These are phyloP conservation scores for Sphyrna mokarran DNA, from an alignment of 2,113 vertebrate genomes.

Conservation along the genomic window DNA sequence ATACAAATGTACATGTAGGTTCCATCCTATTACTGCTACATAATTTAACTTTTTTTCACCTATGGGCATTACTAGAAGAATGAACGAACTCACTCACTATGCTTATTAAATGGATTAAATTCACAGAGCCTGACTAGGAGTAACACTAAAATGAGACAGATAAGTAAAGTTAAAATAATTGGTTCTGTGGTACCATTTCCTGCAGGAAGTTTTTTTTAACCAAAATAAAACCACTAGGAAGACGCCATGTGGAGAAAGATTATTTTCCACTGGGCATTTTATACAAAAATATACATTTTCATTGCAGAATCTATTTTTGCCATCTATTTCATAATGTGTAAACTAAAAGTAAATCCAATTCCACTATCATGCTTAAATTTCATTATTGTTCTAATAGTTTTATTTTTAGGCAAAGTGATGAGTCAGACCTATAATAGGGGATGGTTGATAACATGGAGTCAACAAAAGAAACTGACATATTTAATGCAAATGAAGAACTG, in stretches of 20 bases:
- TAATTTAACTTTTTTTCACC: background rate
- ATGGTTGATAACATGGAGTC: background rate
- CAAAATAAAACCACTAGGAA: background rate
- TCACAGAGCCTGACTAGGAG: background rate
- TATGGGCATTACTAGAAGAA: background rate
- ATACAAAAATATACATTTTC: background rate
- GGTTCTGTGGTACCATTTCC: background rate
- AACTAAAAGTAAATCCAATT: background rate
- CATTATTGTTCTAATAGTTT: background rate
- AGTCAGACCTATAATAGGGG: background rate
- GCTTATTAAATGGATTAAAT: background rate
- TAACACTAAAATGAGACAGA: background rate
- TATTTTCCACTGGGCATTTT: background rate
- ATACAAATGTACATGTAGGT: background rate
- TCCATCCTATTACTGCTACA: background rate
- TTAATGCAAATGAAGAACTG: background rate
- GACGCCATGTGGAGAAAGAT: background rate
- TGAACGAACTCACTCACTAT: background rate
- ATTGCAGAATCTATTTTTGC: background rate
- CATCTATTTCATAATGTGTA: background rate
- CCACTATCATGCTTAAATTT: background rate
- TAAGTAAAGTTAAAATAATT: background rate
- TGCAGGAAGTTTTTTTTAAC: background rate
- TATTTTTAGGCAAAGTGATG: background rate
- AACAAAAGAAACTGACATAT: background rate